Percentiles rank a stretch among this genome's conserved stretches.
phyloP scores from a whole-genome alignment of 2,113 vertebrate species.

The Athene cunicularia region DNA sequence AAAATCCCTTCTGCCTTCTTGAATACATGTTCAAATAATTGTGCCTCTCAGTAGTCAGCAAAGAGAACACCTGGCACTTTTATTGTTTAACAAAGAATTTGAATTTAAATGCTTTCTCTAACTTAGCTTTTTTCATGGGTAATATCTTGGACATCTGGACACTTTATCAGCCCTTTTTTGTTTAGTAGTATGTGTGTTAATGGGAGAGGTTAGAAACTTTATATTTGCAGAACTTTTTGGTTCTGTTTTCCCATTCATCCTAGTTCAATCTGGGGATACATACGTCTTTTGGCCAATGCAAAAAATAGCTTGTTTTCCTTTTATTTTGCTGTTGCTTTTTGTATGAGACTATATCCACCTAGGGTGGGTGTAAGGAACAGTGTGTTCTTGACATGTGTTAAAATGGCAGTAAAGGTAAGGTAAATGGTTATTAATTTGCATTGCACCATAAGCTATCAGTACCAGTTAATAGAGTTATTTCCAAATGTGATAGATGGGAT shows the following conservation, averaged over 20 bases:
- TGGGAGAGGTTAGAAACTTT: neutral
- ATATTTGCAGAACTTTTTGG: neutral
- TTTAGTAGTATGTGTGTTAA: neutral
- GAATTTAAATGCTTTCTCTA: neutral
- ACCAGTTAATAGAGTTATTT: neutral
- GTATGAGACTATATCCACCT: neutral
- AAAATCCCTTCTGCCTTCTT: neutral
- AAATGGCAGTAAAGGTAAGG: neutral
- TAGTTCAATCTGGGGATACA: neutral
- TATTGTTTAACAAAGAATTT: slow-evolving; percentile 9
- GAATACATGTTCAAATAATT: neutral
- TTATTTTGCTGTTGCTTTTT: neutral
- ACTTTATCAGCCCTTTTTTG: neutral
- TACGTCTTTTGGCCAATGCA: neutral
- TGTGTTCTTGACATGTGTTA: neutral
- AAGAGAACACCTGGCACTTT: neutral
- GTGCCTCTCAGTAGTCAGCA: neutral
- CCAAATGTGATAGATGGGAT: neutral
- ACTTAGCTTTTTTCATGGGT: neutral
- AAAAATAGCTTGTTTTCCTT: neutral
- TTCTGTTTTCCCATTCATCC: neutral
- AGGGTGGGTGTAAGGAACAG: neutral
- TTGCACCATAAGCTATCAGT: neutral
- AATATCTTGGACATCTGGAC: neutral
- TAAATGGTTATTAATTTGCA: neutral